These are phyloP conservation scores for Lasioglossum albipes DNA, from an alignment of 1,140 invertebrate species.

Conservation along the genomic window DNA sequence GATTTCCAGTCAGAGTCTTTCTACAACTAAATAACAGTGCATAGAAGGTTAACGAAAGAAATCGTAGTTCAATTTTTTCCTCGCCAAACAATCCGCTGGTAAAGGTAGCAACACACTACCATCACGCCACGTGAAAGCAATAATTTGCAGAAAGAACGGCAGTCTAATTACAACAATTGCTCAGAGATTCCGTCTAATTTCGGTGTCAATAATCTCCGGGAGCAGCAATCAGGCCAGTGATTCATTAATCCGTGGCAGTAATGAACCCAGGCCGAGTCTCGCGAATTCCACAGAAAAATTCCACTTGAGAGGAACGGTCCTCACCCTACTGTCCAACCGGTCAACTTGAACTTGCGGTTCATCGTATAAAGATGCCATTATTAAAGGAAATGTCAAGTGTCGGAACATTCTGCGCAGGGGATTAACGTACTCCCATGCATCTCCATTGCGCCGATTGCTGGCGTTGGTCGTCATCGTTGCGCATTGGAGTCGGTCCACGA, in stretches of 20 bases:
- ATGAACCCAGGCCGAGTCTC: not conserved
- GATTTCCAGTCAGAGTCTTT: too few relatives aligned
- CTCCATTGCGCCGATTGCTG: slow-evolving; percentile 57
- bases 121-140: too few relatives aligned
- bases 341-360: slow-evolving; percentile 55
- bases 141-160: too few relatives aligned
- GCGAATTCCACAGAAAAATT: slow-evolving; percentile 19
- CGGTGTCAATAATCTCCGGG: not conserved
- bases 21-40: too few relatives aligned
- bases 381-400: slow-evolving; percentile 59
- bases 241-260: not conserved
- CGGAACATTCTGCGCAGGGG: slow-evolving; percentile 26
- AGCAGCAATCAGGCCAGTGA: not conserved
- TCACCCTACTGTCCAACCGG: not conserved
- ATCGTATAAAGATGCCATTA: slow-evolving; percentile 50
- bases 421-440: slow-evolving; percentile 60
- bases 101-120: too few relatives aligned
- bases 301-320: not conserved
- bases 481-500: slow-evolving; percentile 62
- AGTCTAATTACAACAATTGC: too few relatives aligned
- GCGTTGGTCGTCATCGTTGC: slow-evolving; percentile 47
- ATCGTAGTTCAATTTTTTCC: too few relatives aligned
- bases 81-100: too few relatives aligned
- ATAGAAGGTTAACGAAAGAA: too few relatives aligned
- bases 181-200: too few relatives aligned